Evolutionary conservation across 2,888 invertebrate genomes (phyloP), one percentile per base, ranked within the genome.

Genomic region (Thecophora atra): DNA sequence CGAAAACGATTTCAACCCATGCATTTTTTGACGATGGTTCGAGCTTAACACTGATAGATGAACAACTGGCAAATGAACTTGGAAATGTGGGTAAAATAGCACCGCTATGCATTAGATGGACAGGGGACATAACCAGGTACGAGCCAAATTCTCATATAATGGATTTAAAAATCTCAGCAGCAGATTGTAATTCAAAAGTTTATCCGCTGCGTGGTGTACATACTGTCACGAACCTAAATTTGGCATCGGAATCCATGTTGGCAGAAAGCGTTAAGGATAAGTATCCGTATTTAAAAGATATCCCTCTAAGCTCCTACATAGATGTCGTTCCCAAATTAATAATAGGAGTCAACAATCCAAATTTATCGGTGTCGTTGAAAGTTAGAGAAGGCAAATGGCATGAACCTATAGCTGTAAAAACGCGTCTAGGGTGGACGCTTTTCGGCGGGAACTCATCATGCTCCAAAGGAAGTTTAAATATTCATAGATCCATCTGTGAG

Each of bases 381-480:
- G 52, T 70, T 37, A 44, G 54, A 60, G 74, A 72, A 42, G 74
- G 74, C 21, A 52, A 19, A 6, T 74, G 71, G 70, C 63, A 75
- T 24, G 24, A 58, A 26, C 58, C 58, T 24, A 28, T 58, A 28
- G 58, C 58, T 6, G 28, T n/a, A 24, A 60, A 60, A 60, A 26
- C 58, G 17, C 21, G 26, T 3, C 58, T 60, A 17, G 58, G 58
- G 0, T 60, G 58, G 58, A 60, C 21, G 5, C 21, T 24, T 60
- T 26, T 60, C 17, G 58, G 58, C 24, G 58, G 24, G 0, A 26
- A 26, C 26, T 60, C 28, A 28, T 13, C 24, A 15, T 24, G 5
- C 4, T 17, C 17, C 17, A 19, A 52, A 52, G 24, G 26, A 13
- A 28, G 58, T 17, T 26, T 58, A 1, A 17, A 58, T 28, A 19